Conservation (phyloP, 2,888 invertebrate species). For the Elysia crispata region DNA sequence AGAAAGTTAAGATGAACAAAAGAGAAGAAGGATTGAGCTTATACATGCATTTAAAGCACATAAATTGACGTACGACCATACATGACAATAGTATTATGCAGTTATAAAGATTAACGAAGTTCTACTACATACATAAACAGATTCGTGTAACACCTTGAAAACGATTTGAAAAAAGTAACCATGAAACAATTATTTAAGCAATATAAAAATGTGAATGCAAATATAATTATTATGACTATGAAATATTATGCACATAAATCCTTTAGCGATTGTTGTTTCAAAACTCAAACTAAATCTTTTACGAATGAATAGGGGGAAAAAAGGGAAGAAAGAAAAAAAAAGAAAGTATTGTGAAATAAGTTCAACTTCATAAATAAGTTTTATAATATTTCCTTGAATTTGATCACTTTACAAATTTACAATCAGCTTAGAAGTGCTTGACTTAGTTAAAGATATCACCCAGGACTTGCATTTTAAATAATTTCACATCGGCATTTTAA, state of each 20-base stretch:
- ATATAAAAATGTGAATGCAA: conserved; percentile 45
- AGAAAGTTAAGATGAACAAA: conserved; percentile 50
- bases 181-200: conserved; percentile 33
- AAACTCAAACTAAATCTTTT: background rate
- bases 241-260: conserved; percentile 9
- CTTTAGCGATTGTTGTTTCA: background rate
- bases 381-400: conserved; percentile 40
- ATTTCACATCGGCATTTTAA: no score
- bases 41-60: conserved; percentile 49
- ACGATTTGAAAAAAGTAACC: conserved; percentile 21
- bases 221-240: conserved; percentile 24
- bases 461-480: background rate
- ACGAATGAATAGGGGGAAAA: background rate
- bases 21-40: conserved; percentile 44
- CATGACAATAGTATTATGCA: conserved; percentile 47
- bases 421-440: conserved; percentile 24
- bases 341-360: background rate
- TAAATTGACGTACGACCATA: conserved; percentile 45
- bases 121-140: conserved; percentile 3
- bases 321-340: background rate
- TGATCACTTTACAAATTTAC: conserved; percentile 39
- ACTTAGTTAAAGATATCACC: conserved; percentile 37
- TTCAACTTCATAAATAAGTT: conserved; percentile 34
- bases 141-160: background rate
- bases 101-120: conserved; percentile 16